Evolutionary conservation across 2,113 vertebrate genomes (phyloP).

Genomic region (Eira barbara): DNA sequence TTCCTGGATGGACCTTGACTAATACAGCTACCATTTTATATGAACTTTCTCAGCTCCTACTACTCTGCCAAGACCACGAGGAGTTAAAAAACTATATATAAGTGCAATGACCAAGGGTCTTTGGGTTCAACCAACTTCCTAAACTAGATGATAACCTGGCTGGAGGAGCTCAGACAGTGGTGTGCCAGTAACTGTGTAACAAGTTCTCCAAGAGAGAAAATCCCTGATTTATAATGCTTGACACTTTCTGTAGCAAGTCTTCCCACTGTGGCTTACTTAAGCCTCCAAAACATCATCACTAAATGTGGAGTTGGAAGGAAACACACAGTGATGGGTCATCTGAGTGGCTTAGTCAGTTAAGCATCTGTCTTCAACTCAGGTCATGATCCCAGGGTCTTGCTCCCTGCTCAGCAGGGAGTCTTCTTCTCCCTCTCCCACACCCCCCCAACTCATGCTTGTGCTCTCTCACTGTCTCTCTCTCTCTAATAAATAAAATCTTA

Average conservation of each 20-base stretch:
- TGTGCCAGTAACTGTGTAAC: not conserved
- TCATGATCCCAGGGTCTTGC: not conserved
- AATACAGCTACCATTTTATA: not conserved
- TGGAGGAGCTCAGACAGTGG: not conserved
- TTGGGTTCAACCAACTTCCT: not conserved
- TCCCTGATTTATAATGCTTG: not conserved
- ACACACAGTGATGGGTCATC: not conserved
- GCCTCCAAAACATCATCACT: not conserved
- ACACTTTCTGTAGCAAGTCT: not conserved
- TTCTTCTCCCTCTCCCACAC: no score
- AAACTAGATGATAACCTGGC: not conserved
- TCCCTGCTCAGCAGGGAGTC: not conserved
- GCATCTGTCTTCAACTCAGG: not conserved
- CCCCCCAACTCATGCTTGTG: fast-evolving
- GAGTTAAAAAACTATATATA: not conserved
- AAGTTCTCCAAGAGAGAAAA: not conserved
- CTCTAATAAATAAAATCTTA: not conserved
- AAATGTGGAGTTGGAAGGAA: not conserved
- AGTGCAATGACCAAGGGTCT: not conserved
- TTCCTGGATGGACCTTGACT: not conserved
- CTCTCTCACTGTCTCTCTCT: not conserved
- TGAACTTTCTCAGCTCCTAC: not conserved
- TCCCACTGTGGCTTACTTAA: not conserved
- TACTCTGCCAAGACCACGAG: not conserved
- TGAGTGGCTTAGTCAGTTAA: not conserved